Evolutionary conservation across 2,888 invertebrate genomes (phyloP).

Genomic region (Yponomeuta plumbellus): DNA sequence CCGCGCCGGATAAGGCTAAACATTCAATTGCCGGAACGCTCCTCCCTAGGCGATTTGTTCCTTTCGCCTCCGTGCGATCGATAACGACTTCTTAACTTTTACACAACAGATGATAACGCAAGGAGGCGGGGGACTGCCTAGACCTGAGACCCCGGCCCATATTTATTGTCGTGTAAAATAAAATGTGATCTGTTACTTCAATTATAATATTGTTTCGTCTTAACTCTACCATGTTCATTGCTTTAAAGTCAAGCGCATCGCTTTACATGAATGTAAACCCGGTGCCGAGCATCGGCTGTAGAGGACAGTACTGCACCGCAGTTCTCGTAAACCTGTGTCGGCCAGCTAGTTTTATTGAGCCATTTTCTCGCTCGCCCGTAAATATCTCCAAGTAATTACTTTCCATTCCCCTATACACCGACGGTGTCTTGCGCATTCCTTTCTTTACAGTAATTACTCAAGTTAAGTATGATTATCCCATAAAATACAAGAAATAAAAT

Average conservation of each 20-base stretch:
- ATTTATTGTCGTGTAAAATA: no score
- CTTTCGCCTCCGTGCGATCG: conserved; percentile 48
- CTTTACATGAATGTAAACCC: background rate
- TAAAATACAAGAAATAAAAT: conserved; percentile 10
- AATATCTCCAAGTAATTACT: conserved; percentile 69
- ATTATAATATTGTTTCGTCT: no score
- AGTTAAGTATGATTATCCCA: conserved; percentile 13
- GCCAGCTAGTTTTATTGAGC: conserved; percentile 64
- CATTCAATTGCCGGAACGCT: conserved; percentile 71
- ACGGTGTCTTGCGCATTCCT: conserved; percentile 42
- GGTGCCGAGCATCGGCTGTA: background rate
- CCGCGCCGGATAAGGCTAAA: conserved; percentile 69
- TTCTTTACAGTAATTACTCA: conserved; percentile 13
- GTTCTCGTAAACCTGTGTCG: background rate
- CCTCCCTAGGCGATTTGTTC: conserved; percentile 64
- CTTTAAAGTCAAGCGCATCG: no score
- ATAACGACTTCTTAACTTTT: conserved; percentile 36
- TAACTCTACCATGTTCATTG: no score
- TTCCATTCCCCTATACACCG: conserved; percentile 59
- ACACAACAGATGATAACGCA: conserved; percentile 12
- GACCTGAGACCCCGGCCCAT: background rate
- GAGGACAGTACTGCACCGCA: background rate
- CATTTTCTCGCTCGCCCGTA: conserved; percentile 64
- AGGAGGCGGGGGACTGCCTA: background rate
- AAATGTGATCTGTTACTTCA: no score